Conservation (phyloP, 2,113 vertebrate species). For the Brevimyrus niger region DNA sequence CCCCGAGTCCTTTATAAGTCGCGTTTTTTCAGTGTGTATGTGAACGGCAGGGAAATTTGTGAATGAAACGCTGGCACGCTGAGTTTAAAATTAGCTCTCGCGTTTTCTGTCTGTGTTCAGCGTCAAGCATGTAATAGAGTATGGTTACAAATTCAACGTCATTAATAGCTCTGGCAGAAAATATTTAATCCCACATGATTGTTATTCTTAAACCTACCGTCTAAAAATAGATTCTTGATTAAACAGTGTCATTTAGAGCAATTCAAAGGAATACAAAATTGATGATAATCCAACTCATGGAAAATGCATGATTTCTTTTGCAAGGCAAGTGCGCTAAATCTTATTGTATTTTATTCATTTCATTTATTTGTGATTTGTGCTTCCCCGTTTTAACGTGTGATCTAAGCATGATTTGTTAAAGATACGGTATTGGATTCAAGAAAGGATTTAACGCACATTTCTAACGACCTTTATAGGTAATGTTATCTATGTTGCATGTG, state of each 20-base stretch:
- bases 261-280: background rate
- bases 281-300: background rate
- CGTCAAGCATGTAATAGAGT: constrained; percentile 19
- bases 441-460: background rate
- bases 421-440: background rate
- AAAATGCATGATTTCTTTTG: background rate
- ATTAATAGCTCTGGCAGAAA: constrained; percentile 21
- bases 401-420: background rate
- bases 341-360: background rate
- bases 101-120: constrained; percentile 13
- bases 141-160: constrained; percentile 22
- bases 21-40: constrained; percentile 17
- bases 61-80: constrained; percentile 35
- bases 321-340: background rate
- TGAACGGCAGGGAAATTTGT: constrained; percentile 33
- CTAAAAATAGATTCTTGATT: background rate
- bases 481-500: background rate
- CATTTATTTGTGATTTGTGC: background rate
- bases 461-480: background rate
- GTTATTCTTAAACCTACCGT: background rate
- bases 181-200: constrained; percentile 4
- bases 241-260: background rate
- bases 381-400: background rate
- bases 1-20: constrained; percentile 27
- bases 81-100: constrained; percentile 27